Evolutionary conservation across 2,888 invertebrate species (phyloP), one percentile per base, ranked within the genome.

Genomic region (Cephus spinipes): DNA sequence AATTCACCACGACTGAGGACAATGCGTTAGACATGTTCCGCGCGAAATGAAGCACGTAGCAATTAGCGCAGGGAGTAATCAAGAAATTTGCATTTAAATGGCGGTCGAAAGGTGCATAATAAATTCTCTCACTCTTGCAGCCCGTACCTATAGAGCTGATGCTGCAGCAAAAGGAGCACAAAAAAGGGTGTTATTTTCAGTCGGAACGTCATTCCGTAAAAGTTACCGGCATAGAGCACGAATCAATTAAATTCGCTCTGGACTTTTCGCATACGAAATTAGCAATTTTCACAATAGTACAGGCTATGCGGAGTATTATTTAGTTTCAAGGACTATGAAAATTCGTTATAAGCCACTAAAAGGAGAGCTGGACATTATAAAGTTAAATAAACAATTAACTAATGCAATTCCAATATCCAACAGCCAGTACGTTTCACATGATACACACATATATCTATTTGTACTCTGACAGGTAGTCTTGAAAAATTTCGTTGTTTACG

Each of bases 41-140:
- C 32, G 12, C 6, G 71, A 71, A 71, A 71, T 23, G 79, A 80
- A 81, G 84, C 88, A 88, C 87, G 85, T 87, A 86, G 89, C 87
- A 90, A 90, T 90, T 90, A 90, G 87, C 86, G 85, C 86, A 79
- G 80, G 80, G 79, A 85, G 86, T 90, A 90, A 90, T 90, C 88
- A 89, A 88, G 86, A 83, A 88, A 90, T 90, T 90, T 90, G 87
- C 90, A 90, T 90, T 88, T 90, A 89, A 90, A 90, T 89, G 85
- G 88, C 84, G 86, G 85, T 85, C 84, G 87, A 89, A 89, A 88
- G 88, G 87, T 82, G 87, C 85, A 87, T 88, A 87, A 90, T 89
- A 87, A 89, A 89, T 89, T 84, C 84, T 84, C 81, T 81, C 71
- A 80, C 79, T 81, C 80, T 81, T 76, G 79, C 79, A 78, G 68